A percentile compares a stretch with the other conserved stretches of the same genome.
Conservation (phyloP, 2,113 vertebrate species). For the Caracal caracal region DNA sequence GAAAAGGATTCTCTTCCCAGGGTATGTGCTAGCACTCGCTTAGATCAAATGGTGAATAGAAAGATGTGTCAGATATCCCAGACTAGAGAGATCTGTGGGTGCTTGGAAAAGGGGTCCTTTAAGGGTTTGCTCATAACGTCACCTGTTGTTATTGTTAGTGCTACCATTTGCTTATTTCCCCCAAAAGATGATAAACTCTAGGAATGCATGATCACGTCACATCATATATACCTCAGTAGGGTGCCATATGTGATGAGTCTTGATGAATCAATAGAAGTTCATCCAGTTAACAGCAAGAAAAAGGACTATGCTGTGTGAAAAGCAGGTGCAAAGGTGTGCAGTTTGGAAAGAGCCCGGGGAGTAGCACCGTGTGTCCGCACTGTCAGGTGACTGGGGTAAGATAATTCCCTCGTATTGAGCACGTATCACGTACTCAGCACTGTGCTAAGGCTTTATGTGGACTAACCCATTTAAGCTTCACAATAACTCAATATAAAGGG, state of each 20-base stretch:
- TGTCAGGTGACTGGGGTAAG: too few relatives aligned
- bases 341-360: not conserved
- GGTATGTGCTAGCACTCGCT: not conserved
- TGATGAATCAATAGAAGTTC: not conserved
- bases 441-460: not conserved
- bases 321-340: too few relatives aligned
- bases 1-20: not conserved
- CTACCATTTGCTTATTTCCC: not conserved
- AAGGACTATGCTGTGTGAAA: rapidly evolving
- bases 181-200: not conserved
- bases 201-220: not conserved
- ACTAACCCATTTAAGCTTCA: not conserved
- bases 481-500: not conserved
- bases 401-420: rapidly evolving
- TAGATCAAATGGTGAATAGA: not conserved
- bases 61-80: not conserved
- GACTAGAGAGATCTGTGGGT: not conserved
- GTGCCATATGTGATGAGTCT: not conserved
- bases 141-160: not conserved
- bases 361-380: rapidly evolving
- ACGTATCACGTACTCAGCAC: rapidly evolving
- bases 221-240: not conserved
- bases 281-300: not conserved
- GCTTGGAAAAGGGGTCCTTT: not conserved
- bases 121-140: not conserved